These are phyloP conservation scores for Oryzias sinensis DNA, from an alignment of 2,797 vertebrate genomes.

Conservation along the genomic window DNA sequence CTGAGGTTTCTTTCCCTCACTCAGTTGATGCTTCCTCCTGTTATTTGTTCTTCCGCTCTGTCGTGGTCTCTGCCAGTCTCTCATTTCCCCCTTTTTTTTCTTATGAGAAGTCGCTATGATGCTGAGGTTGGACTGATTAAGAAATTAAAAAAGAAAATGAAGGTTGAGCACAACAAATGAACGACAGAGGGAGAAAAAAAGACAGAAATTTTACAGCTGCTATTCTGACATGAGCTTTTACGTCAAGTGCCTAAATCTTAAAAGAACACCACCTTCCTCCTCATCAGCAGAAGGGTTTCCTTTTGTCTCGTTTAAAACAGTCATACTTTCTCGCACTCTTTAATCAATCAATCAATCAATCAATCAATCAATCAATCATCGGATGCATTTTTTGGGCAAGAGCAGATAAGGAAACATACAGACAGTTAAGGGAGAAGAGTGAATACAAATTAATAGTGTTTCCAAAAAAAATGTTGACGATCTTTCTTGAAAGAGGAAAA, in stretches of 20 bases:
- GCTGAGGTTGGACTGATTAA: constrained; percentile 76
- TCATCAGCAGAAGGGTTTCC: constrained; percentile 58
- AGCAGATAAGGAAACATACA: too few species aligned
- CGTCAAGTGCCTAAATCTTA: constrained; percentile 54
- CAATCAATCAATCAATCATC: constrained; percentile 41
- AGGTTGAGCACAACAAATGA: constrained; percentile 74
- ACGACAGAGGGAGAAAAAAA: constrained; percentile 38
- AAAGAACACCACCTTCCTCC: constrained; percentile 35
- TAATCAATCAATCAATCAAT: constrained; percentile 31
- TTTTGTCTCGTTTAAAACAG: constrained; percentile 47
- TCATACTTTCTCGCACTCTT: constrained; percentile 37
- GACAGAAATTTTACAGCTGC: constrained; percentile 20
- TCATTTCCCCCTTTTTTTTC: constrained; percentile 39
- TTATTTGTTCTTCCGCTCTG: constrained; percentile 41
- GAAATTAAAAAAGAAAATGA: constrained; percentile 68
- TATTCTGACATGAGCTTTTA: constrained; percentile 22
- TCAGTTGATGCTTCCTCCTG: constrained; percentile 19
- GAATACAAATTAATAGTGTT: constrained; percentile 3
- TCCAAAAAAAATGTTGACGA: neutral
- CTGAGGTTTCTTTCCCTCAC: constrained; percentile 21
- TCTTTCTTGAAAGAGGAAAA: too few species aligned
- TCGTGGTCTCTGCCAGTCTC: constrained; percentile 27
- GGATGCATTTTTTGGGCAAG: constrained; percentile 17
- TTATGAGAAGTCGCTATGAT: constrained; percentile 74
- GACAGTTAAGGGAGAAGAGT: constrained; percentile 7